Evolutionary conservation across 2,113 vertebrate species (phyloP).

Genomic region (Sebastes fasciatus): DNA sequence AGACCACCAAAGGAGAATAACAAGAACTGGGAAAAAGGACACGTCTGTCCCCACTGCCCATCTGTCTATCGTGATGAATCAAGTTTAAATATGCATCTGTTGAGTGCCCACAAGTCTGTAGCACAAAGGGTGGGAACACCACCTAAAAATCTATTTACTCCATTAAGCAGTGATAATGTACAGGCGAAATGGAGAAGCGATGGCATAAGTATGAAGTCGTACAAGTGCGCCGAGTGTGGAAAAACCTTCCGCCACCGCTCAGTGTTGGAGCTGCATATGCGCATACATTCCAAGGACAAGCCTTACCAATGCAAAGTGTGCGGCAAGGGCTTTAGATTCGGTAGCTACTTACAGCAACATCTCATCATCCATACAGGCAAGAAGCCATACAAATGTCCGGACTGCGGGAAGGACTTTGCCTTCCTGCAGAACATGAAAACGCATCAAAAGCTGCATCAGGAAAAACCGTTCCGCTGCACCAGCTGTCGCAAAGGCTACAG

Average conservation of each 20-base stretch:
- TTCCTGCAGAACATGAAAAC: slow-evolving; percentile 87
- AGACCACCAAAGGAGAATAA: slow-evolving; percentile 40
- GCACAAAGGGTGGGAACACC: slow-evolving; percentile 36
- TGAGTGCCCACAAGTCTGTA: slow-evolving; percentile 73
- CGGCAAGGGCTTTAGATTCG: slow-evolving; percentile 83
- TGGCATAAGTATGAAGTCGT: slow-evolving; percentile 61
- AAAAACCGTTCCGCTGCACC: slow-evolving; percentile 85
- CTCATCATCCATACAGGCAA: slow-evolving; percentile 85
- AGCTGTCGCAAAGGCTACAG: slow-evolving; percentile 87
- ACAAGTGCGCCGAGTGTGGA: slow-evolving; percentile 82
- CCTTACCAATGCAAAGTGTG: slow-evolving; percentile 86
- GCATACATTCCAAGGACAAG: slow-evolving; percentile 84
- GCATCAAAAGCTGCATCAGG: slow-evolving; percentile 85
- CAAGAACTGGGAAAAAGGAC: slow-evolving; percentile 68
- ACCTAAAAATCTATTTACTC: slow-evolving; percentile 29
- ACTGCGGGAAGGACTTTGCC: slow-evolving; percentile 86
- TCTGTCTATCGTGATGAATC: slow-evolving; percentile 73
- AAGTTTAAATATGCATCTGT: slow-evolving; percentile 74
- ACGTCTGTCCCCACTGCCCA: slow-evolving; percentile 79
- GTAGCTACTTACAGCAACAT: slow-evolving; percentile 87
- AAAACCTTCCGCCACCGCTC: slow-evolving; percentile 85
- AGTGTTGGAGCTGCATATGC: slow-evolving; percentile 86
- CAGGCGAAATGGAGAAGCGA: slow-evolving; percentile 62
- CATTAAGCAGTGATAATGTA: slow-evolving; percentile 53
- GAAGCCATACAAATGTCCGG: slow-evolving; percentile 85